A percentile compares a stretch with the other conserved stretches of the same genome.
Conservation (phyloP, 2,113 vertebrate species). For the Alligator sinensis region DNA sequence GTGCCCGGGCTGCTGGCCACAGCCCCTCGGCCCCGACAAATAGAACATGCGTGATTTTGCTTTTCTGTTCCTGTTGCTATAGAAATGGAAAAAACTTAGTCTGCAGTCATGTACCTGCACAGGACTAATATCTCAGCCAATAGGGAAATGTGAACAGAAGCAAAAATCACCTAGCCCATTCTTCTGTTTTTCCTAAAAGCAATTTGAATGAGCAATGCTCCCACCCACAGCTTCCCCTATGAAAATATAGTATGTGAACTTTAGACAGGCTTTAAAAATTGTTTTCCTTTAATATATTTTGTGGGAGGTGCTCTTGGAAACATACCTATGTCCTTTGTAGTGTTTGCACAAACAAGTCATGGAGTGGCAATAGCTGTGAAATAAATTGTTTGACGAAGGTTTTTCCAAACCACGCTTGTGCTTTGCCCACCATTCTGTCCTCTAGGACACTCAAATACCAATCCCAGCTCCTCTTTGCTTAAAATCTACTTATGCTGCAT, state of each 20-base stretch:
- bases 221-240: not conserved
- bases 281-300: not conserved
- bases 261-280: not conserved
- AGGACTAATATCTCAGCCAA: not conserved
- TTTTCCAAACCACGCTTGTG: not conserved
- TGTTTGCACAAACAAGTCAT: not conserved
- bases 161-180: not conserved
- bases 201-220: not conserved
- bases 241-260: not conserved
- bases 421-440: not conserved
- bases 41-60: not conserved
- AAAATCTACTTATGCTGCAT: not conserved
- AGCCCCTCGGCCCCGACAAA: too few relatives aligned
- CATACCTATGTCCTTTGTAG: not conserved
- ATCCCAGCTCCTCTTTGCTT: not conserved
- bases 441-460: not conserved
- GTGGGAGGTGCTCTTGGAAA: not conserved
- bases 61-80: not conserved
- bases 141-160: not conserved
- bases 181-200: not conserved
- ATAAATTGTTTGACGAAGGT: not conserved
- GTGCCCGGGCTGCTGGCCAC: too few relatives aligned
- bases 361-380: not conserved
- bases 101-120: conserved; percentile 21
- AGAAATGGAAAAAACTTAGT: not conserved